Evolutionary conservation across 2,888 invertebrate species (phyloP).

Genomic region (Dysmachus trigonus): DNA sequence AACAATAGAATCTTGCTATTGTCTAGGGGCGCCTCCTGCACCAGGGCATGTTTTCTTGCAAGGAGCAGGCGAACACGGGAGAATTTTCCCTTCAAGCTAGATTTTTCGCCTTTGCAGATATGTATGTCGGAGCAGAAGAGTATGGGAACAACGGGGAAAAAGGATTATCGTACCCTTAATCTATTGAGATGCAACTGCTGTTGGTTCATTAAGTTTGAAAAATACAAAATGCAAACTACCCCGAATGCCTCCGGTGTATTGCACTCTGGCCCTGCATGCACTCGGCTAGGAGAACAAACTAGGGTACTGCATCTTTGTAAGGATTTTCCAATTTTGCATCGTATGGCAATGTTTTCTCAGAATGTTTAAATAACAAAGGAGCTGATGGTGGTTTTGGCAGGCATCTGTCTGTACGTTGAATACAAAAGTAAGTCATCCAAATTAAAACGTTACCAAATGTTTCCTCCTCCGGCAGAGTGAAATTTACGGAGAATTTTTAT

Average conservation of each 20-base stretch:
- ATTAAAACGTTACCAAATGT: neutral
- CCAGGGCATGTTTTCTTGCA: neutral
- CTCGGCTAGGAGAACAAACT: neutral
- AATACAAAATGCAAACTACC: constrained; percentile 15
- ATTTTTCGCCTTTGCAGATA: neutral
- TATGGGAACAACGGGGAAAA: constrained; percentile 8
- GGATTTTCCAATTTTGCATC: neutral
- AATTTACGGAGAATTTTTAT: neutral
- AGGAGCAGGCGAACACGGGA: neutral
- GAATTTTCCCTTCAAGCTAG: neutral
- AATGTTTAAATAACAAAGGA: neutral
- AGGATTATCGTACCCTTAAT: constrained; percentile 28
- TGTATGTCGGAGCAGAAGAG: neutral
- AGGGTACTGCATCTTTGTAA: neutral
- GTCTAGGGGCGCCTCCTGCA: constrained; percentile 20
- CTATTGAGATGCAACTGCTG: constrained; percentile 24
- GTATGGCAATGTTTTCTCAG: neutral
- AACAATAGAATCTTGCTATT: constrained; percentile 30
- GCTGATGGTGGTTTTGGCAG: neutral
- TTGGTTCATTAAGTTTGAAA: constrained; percentile 27
- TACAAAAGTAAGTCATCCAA: neutral
- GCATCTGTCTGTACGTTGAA: neutral
- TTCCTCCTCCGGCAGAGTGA: neutral
- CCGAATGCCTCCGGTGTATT: neutral
- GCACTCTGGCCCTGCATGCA: neutral